Evolutionary conservation across 2,113 vertebrate species (phyloP), one percentile per base, ranked within the genome.

Genomic region (Micronycteris hirsuta): DNA sequence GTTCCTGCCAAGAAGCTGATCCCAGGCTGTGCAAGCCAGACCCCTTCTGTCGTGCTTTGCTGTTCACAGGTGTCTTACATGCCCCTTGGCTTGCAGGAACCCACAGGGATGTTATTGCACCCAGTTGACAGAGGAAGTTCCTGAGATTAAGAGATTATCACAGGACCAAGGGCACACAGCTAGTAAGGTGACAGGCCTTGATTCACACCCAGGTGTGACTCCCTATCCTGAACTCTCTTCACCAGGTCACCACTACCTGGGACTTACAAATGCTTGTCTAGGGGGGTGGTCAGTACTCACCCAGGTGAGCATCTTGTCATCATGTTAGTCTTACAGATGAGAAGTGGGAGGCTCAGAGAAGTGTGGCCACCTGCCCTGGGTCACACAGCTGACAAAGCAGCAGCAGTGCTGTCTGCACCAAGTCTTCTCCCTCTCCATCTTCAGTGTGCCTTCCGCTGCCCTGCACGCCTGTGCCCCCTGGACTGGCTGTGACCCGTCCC

Each of bases 291-390:
- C 10, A 19, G 31, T 0, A 4, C 36, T 33, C 6, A 5, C 71
- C 36, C 7, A 3, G 58, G 68, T 12, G 24, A 45, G 16, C 3
- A 4, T 5, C 9, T 36, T 14, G 3, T 8, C 1, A 1, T 5
- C 24, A 3, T 70, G 33, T 70, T 43, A 4, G 9, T 63, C n/a
- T 56, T 17, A 17, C 15, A 4, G 13, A 14, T 67, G 41, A 43
- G 65, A 31, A 16, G 3, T 0, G 12, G 11, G 61, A 41, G 90
- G 63, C 10, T 76, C 17, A 49, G 80, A 49, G 86, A 33, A 4
- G 36, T 8, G 5, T 6, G 20, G 43, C 9, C 33, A 7, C 61
- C 41, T 49, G 47, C 71, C n/a, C n/a, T 0, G 45, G 61, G 63
- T 45, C 56, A 45, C 71, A 14, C 38, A 31, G 87, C 77, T 3